These are phyloP conservation scores for Scalopus aquaticus DNA, from an alignment of 2,113 vertebrate species.

Conservation along the genomic window DNA sequence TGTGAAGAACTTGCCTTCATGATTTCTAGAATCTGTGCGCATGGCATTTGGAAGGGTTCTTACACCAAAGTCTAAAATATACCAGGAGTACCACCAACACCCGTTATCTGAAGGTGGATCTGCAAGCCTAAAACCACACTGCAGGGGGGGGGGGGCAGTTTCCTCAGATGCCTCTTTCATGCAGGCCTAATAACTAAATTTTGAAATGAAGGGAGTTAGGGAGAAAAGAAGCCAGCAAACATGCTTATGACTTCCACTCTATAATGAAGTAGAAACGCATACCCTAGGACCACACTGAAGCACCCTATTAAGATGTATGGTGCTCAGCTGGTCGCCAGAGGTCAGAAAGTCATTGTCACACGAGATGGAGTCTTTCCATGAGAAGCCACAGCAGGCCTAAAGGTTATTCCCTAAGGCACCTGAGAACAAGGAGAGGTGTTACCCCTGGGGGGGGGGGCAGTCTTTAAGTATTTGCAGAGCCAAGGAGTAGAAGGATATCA, in stretches of 20 bases:
- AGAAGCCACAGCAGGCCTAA: background rate
- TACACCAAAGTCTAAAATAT: background rate
- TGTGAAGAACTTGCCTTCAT: background rate
- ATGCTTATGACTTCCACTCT: background rate
- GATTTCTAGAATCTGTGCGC: background rate
- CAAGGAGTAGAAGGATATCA: background rate
- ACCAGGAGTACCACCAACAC: background rate
- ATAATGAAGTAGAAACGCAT: background rate
- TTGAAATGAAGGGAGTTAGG: background rate
- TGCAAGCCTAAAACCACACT: background rate
- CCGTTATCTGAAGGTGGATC: background rate
- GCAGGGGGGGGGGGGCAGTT: too few relatives aligned
- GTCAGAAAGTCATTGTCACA: background rate
- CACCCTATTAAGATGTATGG: too few relatives aligned
- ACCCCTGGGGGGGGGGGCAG: background rate
- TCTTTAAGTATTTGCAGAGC: background rate
- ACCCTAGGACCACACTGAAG: background rate
- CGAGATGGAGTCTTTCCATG: background rate
- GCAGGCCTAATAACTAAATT: background rate
- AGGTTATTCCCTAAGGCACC: background rate
- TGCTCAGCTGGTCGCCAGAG: background rate
- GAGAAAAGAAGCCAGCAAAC: background rate
- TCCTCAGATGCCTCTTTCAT: background rate
- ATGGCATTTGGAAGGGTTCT: background rate
- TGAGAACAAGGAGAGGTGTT: background rate